Evolutionary conservation across 53 echinoderm and acorn worm genomes (phyloP), one percentile per base, ranked within the genome.

Genomic region (Echinarachnius parma): DNA sequence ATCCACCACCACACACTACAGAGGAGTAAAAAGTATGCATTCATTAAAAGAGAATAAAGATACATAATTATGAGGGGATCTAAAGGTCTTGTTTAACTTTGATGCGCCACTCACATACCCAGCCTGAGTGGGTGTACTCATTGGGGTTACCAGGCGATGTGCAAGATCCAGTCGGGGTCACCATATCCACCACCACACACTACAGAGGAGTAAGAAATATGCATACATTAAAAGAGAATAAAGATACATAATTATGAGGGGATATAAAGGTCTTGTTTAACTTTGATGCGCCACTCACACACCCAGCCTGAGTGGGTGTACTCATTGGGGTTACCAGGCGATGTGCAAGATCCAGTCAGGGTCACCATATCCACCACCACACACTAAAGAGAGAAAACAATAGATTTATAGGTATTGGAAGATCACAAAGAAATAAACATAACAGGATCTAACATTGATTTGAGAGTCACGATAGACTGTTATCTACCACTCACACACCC

Each of bases 221-320:
- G n/a, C n/a, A n/a, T n/a, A n/a, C n/a, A n/a, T n/a, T n/a, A n/a
- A n/a, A n/a, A n/a, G n/a, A n/a, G n/a, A n/a, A n/a, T n/a, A n/a
- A n/a, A n/a, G n/a, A n/a, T n/a, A n/a, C n/a, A n/a, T n/a, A n/a
- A n/a, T n/a, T n/a, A n/a, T n/a, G n/a, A n/a, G n/a, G n/a, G n/a
- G n/a, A n/a, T n/a, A n/a, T n/a, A n/a, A n/a, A 80, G 81, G 1
- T 92, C 98, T 8, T 34, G 48, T 23, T 84, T 71, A 0, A 92
- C 98, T 1, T 79, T 88, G 48, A 98, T 98, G n/a, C 78, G 75
- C 98, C 98, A 98, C 31, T 90, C 84, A 61, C 98, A 98, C 0
- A 80, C 48, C 23, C 98, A 79, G 2, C n/a, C n/a, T n/a, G 88
- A 75, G 59, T 98, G 98, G 3, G 80, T 64, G 80, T 98, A 98